Percentiles rank a stretch among this genome's conserved stretches.
Evolutionary conservation across 2,888 invertebrate species (phyloP).

Genomic region (Cerastis leucographa): DNA sequence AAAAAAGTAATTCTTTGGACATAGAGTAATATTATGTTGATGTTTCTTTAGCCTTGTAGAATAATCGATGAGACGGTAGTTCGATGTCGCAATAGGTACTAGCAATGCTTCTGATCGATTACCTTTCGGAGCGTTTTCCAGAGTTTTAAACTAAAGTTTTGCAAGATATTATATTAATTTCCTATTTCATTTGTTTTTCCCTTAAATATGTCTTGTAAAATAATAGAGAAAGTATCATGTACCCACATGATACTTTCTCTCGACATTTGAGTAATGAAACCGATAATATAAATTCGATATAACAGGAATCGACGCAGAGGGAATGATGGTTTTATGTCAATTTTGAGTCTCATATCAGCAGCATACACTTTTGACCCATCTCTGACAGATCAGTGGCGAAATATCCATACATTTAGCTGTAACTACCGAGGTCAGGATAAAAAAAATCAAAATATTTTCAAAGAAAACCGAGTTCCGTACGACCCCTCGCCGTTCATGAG

Average conservation of each 20-base stretch:
- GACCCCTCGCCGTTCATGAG: not conserved
- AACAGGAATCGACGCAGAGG: not conserved
- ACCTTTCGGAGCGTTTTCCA: not conserved
- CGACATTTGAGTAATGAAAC: not conserved
- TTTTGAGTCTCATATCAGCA: not conserved
- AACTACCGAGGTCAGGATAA: not conserved
- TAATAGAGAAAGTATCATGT: not conserved
- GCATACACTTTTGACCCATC: not conserved
- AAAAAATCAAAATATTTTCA: not conserved
- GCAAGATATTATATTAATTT: not conserved
- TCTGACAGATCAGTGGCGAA: not conserved
- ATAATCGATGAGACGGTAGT: constrained; percentile 27
- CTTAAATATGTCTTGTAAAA: not conserved
- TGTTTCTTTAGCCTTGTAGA: constrained; percentile 14
- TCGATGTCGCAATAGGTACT: constrained; percentile 8
- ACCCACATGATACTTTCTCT: too few relatives aligned
- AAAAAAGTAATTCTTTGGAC: not conserved
- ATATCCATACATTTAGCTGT: not conserved
- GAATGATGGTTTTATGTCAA: not conserved
- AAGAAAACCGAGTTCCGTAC: not conserved
- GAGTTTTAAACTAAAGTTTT: constrained; percentile 14
- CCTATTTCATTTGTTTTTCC: not conserved
- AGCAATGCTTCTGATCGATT: constrained; percentile 36
- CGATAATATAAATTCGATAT: not conserved
- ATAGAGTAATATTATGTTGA: not conserved